Base-by-base conservation (phyloP, 2,797 vertebrate species). In the Acanthurus tractus region DNA sequence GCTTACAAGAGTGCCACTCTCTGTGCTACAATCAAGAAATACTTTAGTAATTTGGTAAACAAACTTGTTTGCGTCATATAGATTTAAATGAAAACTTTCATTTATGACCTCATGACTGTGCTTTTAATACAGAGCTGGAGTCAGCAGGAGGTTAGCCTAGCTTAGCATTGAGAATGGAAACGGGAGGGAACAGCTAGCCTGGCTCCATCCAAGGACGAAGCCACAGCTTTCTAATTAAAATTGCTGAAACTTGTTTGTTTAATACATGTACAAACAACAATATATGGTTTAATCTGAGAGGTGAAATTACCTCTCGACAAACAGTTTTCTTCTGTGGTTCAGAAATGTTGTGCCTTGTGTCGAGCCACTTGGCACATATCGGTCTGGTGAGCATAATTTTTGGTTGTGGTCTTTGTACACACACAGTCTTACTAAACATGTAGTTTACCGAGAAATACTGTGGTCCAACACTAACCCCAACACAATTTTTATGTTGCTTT, bases 1-100 rank as follows among this genome's bases (percentile, higher is more conserved):
- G 34, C 46, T 38, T 3, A 40, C 38, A 46, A 18, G 67, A 61
- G 73, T 68, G 11, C 48, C 48, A 22, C 17, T 50, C 34, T 45
- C 9, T 46, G 15, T 53, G n/a, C 38, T 0, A 29, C 49, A 10
- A 42, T 34, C 13, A 5, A 25, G 25, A 50, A 40, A 59, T 25
- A 18, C 8, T 13, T 68, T 2, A 58, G 6, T 10, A 56, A 18
- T 49, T 18, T 40, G n/a, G 23, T 2, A n/a, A 8, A 4, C 25
- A 8, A n/a, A 36, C 18, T 46, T 46, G 52, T 2, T 44, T 17
- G 50, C 11, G 3, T 22, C 49, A 25, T 22, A 17, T 13, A 23
- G n/a, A 64, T 5, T 17, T 9, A 20, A 3, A 36, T 57, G 53
- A 53, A 14, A 20, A 38, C 25, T 3, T 25, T 25, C 25, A 25